phyloP scores from a whole-genome alignment of 1,140 invertebrate species.

The Paralvinella palmiformis region DNA sequence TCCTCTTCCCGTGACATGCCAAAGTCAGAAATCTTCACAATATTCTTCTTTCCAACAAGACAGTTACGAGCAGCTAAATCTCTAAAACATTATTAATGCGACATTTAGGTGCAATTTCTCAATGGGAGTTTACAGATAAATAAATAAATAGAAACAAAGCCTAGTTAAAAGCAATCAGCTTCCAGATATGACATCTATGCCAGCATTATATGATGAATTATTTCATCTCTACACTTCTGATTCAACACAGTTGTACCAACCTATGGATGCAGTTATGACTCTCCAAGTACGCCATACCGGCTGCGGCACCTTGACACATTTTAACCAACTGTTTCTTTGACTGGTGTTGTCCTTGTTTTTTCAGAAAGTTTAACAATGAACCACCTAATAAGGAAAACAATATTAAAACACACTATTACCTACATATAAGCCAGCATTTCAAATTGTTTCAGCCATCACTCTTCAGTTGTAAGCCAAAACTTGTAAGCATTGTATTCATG shows the following conservation, averaged over 20 bases:
- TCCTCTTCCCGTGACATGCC: constrained; percentile 97
- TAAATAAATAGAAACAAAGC: too few relatives aligned
- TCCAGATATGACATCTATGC: too few relatives aligned
- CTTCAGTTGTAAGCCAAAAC: not conserved
- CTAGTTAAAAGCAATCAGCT: too few relatives aligned
- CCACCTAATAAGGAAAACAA: constrained; percentile 63
- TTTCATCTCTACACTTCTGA: not conserved
- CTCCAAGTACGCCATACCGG: constrained; percentile 93
- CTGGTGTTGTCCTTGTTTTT: constrained; percentile 61
- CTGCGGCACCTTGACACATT: constrained; percentile 90
- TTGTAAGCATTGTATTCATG: not conserved
- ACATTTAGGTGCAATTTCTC: not conserved
- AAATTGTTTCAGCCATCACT: not conserved
- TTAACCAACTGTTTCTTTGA: constrained; percentile 65
- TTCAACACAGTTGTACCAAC: constrained; percentile 25
- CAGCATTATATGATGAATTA: too few relatives aligned
- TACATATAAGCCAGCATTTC: too few relatives aligned
- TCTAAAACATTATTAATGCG: constrained; percentile 44
- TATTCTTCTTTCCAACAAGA: constrained; percentile 68
- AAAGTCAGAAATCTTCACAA: constrained; percentile 95
- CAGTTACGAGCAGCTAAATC: constrained; percentile 94
- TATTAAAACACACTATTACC: too few relatives aligned
- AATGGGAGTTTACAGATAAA: not conserved
- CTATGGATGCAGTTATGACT: constrained; percentile 92
- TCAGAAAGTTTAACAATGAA: constrained; percentile 78